Percentiles rank a stretch among this genome's conserved stretches.
These are phyloP conservation scores for Drosophila antonietae DNA, from an alignment of 2,888 invertebrate species.

Conservation along the genomic window DNA sequence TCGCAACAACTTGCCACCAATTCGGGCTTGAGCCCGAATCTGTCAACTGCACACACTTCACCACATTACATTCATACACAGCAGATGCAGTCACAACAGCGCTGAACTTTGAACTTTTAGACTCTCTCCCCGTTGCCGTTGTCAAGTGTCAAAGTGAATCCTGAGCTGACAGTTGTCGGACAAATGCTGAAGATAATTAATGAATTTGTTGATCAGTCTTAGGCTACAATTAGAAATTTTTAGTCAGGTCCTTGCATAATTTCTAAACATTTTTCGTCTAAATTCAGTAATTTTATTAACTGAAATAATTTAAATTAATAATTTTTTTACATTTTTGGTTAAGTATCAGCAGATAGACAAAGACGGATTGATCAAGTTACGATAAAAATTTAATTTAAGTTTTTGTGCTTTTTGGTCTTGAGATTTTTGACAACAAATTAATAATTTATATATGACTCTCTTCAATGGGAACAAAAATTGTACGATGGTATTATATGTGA, in stretches of 20 bases:
- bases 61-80: conserved; percentile 9
- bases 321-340: too few relatives aligned
- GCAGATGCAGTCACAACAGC: conserved; percentile 29
- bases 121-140: not conserved
- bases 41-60: conserved; percentile 39
- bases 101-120: conserved; percentile 15
- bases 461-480: not conserved
- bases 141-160: conserved; percentile 43
- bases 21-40: conserved; percentile 25
- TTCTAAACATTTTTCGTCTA: too few relatives aligned
- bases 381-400: too few relatives aligned
- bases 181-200: not conserved
- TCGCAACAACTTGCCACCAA: conserved; percentile 55
- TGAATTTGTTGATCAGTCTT: not conserved
- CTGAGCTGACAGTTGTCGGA: not conserved
- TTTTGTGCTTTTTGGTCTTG: too few relatives aligned
- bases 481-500: not conserved
- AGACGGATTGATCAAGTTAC: too few relatives aligned
- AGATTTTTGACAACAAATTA: too few relatives aligned
- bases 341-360: too few relatives aligned
- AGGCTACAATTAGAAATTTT: too few relatives aligned
- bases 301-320: too few relatives aligned
- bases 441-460: too few relatives aligned
- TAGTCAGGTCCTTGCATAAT: too few relatives aligned
- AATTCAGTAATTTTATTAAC: too few relatives aligned